Evolutionary conservation across 2,113 vertebrate genomes (phyloP).

Genomic region (Corythaeola cristata): DNA sequence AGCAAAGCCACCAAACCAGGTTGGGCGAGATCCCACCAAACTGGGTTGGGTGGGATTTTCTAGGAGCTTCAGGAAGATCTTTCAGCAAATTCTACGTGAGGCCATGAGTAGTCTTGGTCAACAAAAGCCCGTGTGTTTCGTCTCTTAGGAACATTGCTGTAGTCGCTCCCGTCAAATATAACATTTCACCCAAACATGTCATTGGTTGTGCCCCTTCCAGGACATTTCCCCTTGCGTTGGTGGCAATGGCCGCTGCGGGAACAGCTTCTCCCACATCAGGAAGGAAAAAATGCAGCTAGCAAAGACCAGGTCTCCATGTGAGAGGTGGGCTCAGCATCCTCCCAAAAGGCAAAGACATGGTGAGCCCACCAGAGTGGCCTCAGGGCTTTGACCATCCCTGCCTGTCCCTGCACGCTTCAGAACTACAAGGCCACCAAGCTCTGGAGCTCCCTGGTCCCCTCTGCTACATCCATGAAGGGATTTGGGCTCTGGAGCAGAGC

Average conservation of each 20-base stretch:
- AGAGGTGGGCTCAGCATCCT: not conserved
- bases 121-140: rapidly evolving
- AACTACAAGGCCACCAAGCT: rapidly evolving
- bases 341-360: not conserved
- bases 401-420: not conserved
- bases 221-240: not conserved
- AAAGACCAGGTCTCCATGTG: not conserved
- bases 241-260: not conserved
- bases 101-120: not conserved
- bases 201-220: not conserved
- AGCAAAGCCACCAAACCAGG: not conserved
- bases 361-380: not conserved
- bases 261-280: not conserved
- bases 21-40: not conserved
- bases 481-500: not conserved
- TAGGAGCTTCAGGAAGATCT: not conserved
- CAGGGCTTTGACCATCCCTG: not conserved
- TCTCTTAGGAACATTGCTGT: rapidly evolving
- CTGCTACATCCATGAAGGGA: not conserved
- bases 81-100: rapidly evolving
- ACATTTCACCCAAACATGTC: not conserved
- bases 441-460: not conserved
- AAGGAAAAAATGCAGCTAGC: rapidly evolving
- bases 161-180: not conserved
- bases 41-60: not conserved